These are phyloP conservation scores for Desoria tigrina DNA, from an alignment of 2,888 invertebrate species.

Conservation along the genomic window DNA sequence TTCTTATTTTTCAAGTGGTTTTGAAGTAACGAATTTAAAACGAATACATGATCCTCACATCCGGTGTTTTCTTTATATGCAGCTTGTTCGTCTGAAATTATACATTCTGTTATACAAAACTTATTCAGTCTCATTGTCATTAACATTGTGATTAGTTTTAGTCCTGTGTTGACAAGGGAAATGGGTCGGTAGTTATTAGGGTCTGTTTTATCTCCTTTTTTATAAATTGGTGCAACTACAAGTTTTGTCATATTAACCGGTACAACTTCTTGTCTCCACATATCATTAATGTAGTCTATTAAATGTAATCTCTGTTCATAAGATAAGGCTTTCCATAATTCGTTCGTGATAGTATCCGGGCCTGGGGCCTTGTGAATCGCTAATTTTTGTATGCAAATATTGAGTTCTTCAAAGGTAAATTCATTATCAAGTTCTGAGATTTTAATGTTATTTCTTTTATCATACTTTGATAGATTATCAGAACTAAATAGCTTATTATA, in stretches of 20 bases:
- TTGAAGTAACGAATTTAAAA: slow-evolving; percentile 11
- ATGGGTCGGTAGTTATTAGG: slow-evolving; percentile 26
- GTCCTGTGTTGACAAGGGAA: slow-evolving; percentile 14
- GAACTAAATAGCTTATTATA: background rate
- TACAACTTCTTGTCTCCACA: background rate
- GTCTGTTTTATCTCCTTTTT: slow-evolving; percentile 13
- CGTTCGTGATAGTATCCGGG: background rate
- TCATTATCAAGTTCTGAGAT: background rate
- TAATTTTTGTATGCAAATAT: background rate
- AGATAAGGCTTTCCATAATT: background rate
- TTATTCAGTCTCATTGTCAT: slow-evolving; percentile 1
- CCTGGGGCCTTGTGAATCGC: background rate
- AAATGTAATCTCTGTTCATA: background rate
- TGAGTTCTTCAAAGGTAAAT: background rate
- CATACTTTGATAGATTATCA: background rate
- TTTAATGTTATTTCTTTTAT: background rate
- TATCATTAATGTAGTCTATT: slow-evolving; percentile 1
- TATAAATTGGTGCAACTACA: slow-evolving; percentile 20
- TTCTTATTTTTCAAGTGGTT: slow-evolving; percentile 1
- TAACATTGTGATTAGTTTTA: slow-evolving; percentile 21
- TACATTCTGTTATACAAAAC: slow-evolving; percentile 16
- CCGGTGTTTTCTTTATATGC: slow-evolving; percentile 25
- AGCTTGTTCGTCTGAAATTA: slow-evolving; percentile 17
- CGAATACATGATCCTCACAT: slow-evolving; percentile 27
- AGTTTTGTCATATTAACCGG: slow-evolving; percentile 21